Evolutionary conservation across 2,797 vertebrate genomes (phyloP), one percentile per base, ranked within the genome.

Genomic region (Lateolabrax maculatus): DNA sequence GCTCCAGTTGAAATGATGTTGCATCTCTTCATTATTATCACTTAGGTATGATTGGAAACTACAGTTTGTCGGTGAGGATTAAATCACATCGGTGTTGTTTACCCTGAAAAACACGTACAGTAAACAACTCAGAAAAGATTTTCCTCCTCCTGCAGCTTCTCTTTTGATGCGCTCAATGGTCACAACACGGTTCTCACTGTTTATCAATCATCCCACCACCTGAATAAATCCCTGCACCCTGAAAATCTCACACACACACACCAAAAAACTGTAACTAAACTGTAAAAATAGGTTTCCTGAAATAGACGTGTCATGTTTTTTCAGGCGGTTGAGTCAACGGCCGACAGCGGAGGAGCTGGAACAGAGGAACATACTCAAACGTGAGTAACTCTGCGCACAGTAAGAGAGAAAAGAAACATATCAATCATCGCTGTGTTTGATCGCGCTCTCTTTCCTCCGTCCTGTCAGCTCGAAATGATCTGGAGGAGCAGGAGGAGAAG

Each of bases 341-440:
- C 98, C 98, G 0, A 98, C 97, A 1, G 98, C 96, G 29, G 98
- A 99, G 85, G 98, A 99, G 68, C 94, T 99, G 91, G 98, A 99
- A 84, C 98, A 99, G 93, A 96, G 98, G 88, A 99, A 99, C 92
- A 99, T 99, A 73, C 94, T 99, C 79, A 99, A 99, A 96, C 98
- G 98, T 99, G 91, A 95, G 98, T 96, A 9, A 21, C n/a, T 39
- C 21, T 34, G 12, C 18, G 61, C 19, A 53, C 12, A 12, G 19
- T 9, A 25, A 31, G 8, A 64, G 8, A 19, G 27, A 5, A 15
- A 25, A 23, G 11, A 23, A 0, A 27, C 5, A 53, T 8, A 23
- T 1, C 1, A 48, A 63, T 41, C 16, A 5, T 18, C 13, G 3
- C 9, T 6, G 39, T 51, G 36, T 72, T 21, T 75, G 57, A 74